These are phyloP conservation scores for Nephrocerus scutellatus DNA, from an alignment of 2,888 invertebrate species.

Conservation along the genomic window DNA sequence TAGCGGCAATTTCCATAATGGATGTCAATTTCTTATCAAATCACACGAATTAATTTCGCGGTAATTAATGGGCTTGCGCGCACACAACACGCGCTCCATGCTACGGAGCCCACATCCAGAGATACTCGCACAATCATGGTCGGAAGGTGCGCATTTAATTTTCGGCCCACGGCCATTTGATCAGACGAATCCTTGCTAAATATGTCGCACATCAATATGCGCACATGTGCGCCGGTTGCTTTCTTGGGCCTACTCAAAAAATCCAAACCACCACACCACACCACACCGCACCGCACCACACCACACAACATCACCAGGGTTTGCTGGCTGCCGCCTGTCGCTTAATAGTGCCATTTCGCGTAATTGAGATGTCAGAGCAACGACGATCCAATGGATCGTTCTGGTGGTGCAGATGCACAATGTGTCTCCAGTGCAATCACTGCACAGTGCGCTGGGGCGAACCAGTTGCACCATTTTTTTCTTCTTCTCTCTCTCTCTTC, in stretches of 20 bases:
- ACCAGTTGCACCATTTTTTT: too few relatives aligned
- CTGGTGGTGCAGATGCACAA: too few relatives aligned
- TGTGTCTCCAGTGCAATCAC: too few relatives aligned
- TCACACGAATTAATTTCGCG: conserved; percentile 24
- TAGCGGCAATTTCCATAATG: conserved; percentile 23
- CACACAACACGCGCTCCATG: conserved; percentile 14
- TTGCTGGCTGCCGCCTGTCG: too few relatives aligned
- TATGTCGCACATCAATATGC: conserved; percentile 19
- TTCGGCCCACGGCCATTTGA: conserved; percentile 11
- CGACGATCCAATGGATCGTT: too few relatives aligned
- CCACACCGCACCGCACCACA: conserved; percentile 4
- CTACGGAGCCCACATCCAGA: conserved; percentile 1
- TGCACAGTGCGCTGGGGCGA: too few relatives aligned
- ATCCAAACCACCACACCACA: too few relatives aligned
- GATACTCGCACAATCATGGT: not conserved
- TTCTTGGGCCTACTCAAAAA: too few relatives aligned
- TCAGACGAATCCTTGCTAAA: conserved; percentile 12
- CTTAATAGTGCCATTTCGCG: conserved; percentile 22
- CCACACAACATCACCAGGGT: too few relatives aligned
- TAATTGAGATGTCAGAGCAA: conserved; percentile 22
- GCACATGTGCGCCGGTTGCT: conserved; percentile 18
- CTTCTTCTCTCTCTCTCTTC: too few relatives aligned
- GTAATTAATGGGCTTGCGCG: conserved; percentile 23
- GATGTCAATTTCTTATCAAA: conserved; percentile 25
- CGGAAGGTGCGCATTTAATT: not conserved